Conservation (phyloP, 2,113 vertebrate genomes). For the Lucifuga dentata region DNA sequence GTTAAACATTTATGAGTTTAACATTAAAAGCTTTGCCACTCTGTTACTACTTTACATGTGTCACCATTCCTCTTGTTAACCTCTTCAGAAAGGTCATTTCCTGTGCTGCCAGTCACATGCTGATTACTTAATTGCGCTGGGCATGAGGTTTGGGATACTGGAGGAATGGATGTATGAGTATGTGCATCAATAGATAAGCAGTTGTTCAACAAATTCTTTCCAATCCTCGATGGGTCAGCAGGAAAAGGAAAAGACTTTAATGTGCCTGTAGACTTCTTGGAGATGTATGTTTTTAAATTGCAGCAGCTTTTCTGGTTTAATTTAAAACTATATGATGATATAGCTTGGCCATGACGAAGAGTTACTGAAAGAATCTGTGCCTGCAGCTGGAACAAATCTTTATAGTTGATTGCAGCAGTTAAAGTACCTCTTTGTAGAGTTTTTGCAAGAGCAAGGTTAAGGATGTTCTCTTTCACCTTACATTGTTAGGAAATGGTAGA, state of each 20-base stretch:
- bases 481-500: slow-evolving; percentile 19
- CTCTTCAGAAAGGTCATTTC: neutral
- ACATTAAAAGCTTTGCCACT: too few relatives aligned
- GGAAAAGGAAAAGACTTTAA: neutral
- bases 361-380: neutral
- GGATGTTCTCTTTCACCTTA: slow-evolving; percentile 18
- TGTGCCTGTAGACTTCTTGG: neutral
- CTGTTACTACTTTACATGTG: neutral
- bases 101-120: neutral
- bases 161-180: neutral
- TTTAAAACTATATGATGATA: neutral
- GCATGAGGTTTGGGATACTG: neutral
- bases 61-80: neutral
- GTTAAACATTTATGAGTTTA: too few relatives aligned
- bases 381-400: slow-evolving; percentile 21
- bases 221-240: neutral
- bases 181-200: slow-evolving; percentile 6
- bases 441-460: slow-evolving; percentile 50
- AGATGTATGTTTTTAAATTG: neutral
- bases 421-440: slow-evolving; percentile 17
- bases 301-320: neutral
- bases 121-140: too few relatives aligned
- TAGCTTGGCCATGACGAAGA: neutral
- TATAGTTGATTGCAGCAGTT: slow-evolving; percentile 18
- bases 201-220: slow-evolving; percentile 1